These are phyloP conservation scores for Pseudoips prasinana DNA, from an alignment of 2,888 invertebrate genomes.

Conservation along the genomic window DNA sequence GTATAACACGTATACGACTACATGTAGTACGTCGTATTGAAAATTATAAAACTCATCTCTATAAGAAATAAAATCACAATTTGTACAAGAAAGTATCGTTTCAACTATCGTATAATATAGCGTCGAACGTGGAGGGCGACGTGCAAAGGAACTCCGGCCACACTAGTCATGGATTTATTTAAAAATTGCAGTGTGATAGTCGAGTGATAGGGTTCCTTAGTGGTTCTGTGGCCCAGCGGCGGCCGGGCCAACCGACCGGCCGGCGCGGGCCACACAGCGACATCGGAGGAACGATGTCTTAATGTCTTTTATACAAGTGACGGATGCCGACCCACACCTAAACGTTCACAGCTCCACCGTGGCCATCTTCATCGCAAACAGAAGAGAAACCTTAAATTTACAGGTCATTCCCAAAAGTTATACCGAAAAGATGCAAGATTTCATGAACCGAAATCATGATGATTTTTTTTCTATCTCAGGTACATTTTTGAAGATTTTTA, in stretches of 20 bases:
- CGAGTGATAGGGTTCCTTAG: constrained; percentile 43
- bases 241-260: too few relatives aligned
- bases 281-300: background rate
- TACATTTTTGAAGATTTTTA: too few relatives aligned
- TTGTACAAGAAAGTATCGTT: constrained; percentile 41
- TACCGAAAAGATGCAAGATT: too few relatives aligned
- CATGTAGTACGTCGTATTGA: constrained; percentile 25
- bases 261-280: background rate
- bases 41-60: constrained; percentile 28
- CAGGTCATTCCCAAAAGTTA: too few relatives aligned
- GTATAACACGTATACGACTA: constrained; percentile 28
- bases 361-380: too few relatives aligned
- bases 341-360: background rate
- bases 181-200: constrained; percentile 67
- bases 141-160: constrained; percentile 37
- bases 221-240: too few relatives aligned
- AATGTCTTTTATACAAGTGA: constrained; percentile 17
- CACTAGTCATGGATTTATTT: constrained; percentile 72
- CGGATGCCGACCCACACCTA: too few relatives aligned
- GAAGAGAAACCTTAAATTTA: too few relatives aligned
- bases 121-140: constrained; percentile 21
- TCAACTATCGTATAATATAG: constrained; percentile 17
- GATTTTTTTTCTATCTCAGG: too few relatives aligned
- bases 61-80: constrained; percentile 35
- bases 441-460: too few relatives aligned